Evolutionary conservation across 2,888 invertebrate species (phyloP).

Genomic region (Entomobrya proxima): DNA sequence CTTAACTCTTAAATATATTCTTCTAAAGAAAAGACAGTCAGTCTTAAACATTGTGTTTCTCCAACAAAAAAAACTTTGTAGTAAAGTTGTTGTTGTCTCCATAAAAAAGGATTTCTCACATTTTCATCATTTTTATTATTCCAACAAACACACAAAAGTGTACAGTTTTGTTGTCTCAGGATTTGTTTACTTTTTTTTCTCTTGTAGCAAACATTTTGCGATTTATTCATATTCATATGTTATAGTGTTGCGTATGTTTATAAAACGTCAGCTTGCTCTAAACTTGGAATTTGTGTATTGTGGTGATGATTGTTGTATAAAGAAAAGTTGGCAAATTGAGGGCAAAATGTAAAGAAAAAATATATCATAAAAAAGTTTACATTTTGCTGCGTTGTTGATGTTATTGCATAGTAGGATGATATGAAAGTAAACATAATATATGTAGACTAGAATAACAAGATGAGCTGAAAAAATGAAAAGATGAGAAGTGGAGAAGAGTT

Average conservation of each 20-base stretch:
- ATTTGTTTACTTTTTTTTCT: background rate
- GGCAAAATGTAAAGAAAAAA: constrained; percentile 1
- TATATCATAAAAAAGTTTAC: constrained; percentile 28
- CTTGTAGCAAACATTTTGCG: background rate
- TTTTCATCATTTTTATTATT: background rate
- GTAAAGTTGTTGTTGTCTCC: background rate
- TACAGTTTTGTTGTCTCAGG: background rate
- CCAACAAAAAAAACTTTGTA: background rate
- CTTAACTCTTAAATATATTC: background rate
- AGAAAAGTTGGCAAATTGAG: constrained; percentile 42
- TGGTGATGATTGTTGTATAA: background rate
- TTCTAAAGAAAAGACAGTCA: background rate
- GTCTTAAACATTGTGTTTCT: background rate
- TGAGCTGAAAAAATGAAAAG: constrained; percentile 23
- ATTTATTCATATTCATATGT: too few species aligned
- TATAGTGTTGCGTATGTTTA: background rate
- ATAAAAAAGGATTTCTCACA: background rate
- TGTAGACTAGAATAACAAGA: constrained; percentile 16
- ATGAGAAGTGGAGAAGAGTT: background rate
- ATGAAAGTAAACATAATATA: constrained; percentile 22
- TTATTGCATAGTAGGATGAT: constrained; percentile 24
- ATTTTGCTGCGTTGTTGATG: background rate
- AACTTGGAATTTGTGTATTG: background rate
- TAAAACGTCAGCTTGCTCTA: background rate
- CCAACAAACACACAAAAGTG: background rate